Evolutionary conservation across 2,888 invertebrate species (phyloP).

Genomic region (Esperia sulphurella): DNA sequence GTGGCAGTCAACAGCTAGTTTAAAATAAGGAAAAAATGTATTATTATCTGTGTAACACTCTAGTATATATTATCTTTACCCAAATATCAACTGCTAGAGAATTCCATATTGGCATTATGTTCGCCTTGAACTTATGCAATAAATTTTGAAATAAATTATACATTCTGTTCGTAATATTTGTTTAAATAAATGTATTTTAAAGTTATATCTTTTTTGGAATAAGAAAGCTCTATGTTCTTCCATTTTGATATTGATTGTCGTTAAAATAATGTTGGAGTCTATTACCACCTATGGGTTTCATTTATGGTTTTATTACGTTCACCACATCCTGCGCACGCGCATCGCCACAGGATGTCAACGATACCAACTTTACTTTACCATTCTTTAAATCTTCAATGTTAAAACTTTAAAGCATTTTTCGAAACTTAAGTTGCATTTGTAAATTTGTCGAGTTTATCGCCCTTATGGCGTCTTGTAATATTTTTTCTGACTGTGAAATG

Average conservation of each 20-base stretch:
- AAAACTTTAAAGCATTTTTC: neutral
- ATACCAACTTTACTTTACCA: neutral
- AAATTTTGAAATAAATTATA: too few relatives aligned
- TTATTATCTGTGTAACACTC: too few relatives aligned
- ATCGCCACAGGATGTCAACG: conserved; percentile 55
- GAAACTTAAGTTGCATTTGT: neutral
- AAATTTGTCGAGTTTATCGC: conserved; percentile 11
- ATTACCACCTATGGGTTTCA: conserved; percentile 8
- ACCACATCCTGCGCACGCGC: conserved; percentile 66
- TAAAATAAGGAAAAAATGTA: too few relatives aligned
- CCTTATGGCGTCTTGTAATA: conserved; percentile 36
- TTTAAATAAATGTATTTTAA: too few relatives aligned
- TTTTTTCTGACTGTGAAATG: neutral
- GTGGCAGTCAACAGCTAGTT: too few relatives aligned
- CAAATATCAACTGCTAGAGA: too few relatives aligned
- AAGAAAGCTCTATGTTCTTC: too few relatives aligned
- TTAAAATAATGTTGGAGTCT: neutral
- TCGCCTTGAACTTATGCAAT: too few relatives aligned
- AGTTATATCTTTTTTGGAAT: too few relatives aligned
- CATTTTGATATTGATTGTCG: neutral
- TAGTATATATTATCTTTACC: too few relatives aligned
- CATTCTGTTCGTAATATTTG: too few relatives aligned
- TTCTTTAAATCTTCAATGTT: neutral
- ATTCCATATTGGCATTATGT: too few relatives aligned
- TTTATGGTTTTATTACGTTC: conserved; percentile 34